These are phyloP conservation scores for Apoda limacodes DNA, from an alignment of 2,888 invertebrate species.

Conservation along the genomic window DNA sequence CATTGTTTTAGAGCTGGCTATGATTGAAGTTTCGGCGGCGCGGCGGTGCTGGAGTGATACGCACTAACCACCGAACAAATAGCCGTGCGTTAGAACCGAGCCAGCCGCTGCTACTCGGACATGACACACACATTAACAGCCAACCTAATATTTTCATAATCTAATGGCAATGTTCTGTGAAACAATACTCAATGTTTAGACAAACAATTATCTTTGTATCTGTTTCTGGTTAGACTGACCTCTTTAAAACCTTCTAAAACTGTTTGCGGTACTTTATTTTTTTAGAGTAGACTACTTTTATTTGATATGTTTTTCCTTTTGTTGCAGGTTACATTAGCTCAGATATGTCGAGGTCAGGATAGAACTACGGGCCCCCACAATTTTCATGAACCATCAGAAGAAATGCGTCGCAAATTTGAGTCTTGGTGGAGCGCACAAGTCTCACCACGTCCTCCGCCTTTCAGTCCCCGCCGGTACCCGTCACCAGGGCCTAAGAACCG, in stretches of 20 bases:
- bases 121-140: slow-evolving; percentile 68
- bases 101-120: slow-evolving; percentile 34
- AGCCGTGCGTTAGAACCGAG: slow-evolving; percentile 40
- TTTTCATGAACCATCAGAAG: slow-evolving; percentile 82
- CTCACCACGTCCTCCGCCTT: slow-evolving; percentile 69
- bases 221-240: slow-evolving; percentile 64
- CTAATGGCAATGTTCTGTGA: slow-evolving; percentile 70
- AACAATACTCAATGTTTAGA: slow-evolving; percentile 62
- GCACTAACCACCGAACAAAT: slow-evolving; percentile 60
- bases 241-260: slow-evolving; percentile 63
- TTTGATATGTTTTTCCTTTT: slow-evolving; percentile 29
- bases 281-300: too few relatives aligned
- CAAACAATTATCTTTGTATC: slow-evolving; percentile 60
- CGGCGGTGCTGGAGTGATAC: slow-evolving; percentile 40
- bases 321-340: slow-evolving; percentile 81
- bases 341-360: slow-evolving; percentile 84
- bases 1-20: slow-evolving; percentile 68
- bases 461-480: slow-evolving; percentile 59
- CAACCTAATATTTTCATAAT: slow-evolving; percentile 69
- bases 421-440: slow-evolving; percentile 89
- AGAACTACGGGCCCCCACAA: slow-evolving; percentile 73
- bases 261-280: slow-evolving; percentile 47
- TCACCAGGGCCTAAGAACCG: slow-evolving; percentile 66
- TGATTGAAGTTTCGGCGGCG: slow-evolving; percentile 64
- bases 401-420: slow-evolving; percentile 88